Evolutionary conservation across 2,113 vertebrate genomes (phyloP), one percentile per base, ranked within the genome.

Genomic region (Isichthys henryi): DNA sequence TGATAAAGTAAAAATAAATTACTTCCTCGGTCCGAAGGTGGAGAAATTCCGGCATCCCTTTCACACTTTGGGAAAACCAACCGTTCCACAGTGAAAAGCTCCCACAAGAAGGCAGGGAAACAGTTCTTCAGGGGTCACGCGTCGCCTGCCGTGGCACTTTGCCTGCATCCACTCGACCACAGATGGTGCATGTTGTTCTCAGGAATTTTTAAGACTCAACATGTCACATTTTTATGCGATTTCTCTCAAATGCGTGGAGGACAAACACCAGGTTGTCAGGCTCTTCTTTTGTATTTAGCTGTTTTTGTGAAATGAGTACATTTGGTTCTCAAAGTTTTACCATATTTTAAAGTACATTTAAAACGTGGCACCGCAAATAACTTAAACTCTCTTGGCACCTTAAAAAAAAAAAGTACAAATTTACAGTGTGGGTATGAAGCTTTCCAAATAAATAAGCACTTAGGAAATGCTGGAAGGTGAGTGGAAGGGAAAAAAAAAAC

Each of bases 1-100:
- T 89, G 90, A 94, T 90, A 95, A 92, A 92, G 92, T 91, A 91
- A 93, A 95, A 96, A 96, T 96, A 95, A 96, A 95, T 95, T 94
- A 93, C 88, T 92, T 93, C 91, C 91, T 94, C 82, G 88, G 91
- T 93, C 91, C 87, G 88, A 93, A 90, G 91, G 88, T 89, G 70
- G 90, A 91, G 89, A 93, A 90, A 89, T 91, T 93, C 88, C 87
- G 66, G 85, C 45, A 86, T 86, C 62, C 88, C 92, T 91, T 15
- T 52, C n/a, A 35, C 87, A 56, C 88, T 62, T 43, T 86, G 88
- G 74, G 88, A 86, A 91, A 93, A 82, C 88, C 87, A 92, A 52
- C 58, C 88, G 91, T 62, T 93, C 93, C 94, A 95, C 92, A 94
- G 94, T 94, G 93, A 94, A 90, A 90, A 91, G 92, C 92, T 90